Conservation (phyloP, 2,888 invertebrate genomes). For the Bombylius discolor region DNA sequence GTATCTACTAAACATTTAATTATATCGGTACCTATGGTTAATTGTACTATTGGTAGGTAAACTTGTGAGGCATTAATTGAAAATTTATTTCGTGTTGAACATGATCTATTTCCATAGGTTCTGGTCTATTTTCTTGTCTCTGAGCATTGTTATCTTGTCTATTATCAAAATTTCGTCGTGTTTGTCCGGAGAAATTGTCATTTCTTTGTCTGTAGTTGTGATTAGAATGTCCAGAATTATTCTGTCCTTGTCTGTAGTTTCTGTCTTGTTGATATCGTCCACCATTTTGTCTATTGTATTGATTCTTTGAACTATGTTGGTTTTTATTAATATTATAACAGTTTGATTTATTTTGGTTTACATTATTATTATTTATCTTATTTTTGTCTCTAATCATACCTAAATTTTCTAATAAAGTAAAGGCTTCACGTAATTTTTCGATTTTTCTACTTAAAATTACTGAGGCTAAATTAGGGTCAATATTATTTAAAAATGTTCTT, state of each 20-base stretch:
- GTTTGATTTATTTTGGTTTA: background rate
- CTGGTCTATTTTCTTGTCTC: too few species aligned
- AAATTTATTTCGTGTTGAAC: too few species aligned
- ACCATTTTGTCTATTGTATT: background rate
- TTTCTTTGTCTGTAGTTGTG: too few species aligned
- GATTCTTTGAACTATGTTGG: conserved; percentile 21
- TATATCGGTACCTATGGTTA: background rate
- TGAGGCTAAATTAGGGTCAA: conserved; percentile 11
- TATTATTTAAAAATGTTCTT: conserved; percentile 15
- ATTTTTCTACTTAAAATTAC: conserved; percentile 8
- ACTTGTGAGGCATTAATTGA: too few species aligned
- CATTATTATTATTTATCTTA: conserved; percentile 7
- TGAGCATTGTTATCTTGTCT: too few species aligned
- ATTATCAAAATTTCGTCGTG: too few species aligned
- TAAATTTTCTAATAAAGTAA: conserved; percentile 2
- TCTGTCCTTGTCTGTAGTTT: background rate
- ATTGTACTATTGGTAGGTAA: too few species aligned
- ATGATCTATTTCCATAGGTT: too few species aligned
- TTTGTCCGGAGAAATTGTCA: too few species aligned
- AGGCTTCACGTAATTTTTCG: conserved; percentile 6
- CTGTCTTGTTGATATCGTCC: conserved; percentile 2
- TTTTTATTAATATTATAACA: conserved; percentile 11
- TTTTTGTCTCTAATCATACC: conserved; percentile 10
- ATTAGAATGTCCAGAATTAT: too few species aligned
- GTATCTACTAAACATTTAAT: background rate